Base-by-base conservation (phyloP, 53 echinoderm and acorn worm species). In the Echinarachnius parma region DNA sequence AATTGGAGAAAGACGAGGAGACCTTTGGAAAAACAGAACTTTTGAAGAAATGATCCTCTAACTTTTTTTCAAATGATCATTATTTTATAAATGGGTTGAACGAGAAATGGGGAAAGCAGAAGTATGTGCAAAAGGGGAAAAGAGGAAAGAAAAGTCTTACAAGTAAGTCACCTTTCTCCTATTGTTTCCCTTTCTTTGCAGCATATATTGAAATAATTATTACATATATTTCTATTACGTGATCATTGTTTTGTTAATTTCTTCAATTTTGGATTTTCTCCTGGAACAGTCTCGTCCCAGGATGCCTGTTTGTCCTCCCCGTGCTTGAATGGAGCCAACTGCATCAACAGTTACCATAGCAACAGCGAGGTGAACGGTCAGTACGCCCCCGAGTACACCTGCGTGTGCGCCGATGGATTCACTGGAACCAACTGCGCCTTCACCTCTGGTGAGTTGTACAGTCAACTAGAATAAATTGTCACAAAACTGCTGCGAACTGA, bases 361-460 rank as follows among this genome's bases (percentile, higher is more conserved):
- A 75, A 57, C 53, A 76, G 52, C 28, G 50, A 62, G 32, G 46
- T 44, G 4, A 28, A 61, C 5, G 72, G 57, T 19, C 61, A 49
- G 29, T 86, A 82, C 65, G 42, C 24, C n/a, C 76, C 86, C n/a
- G 83, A 98, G 75, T 98, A 98, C 74, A 82, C 92, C 3, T 98
- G 98, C 36, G 61, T 98, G 27, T 98, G 98, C 35, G 34, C 77
- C 0, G 30, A 58, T n/a, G 92, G 88, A n/a, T 98, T 79, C 64
- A 85, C 87, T 20, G 98, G 98, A n/a, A 31, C 58, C 15, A 84
- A 98, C 78, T 98, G 98, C 50, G 46, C 48, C 20, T 46, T 80
- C 13, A 25, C 48, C 7, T 53, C 80, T 33, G 74, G 93, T 89
- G 31, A 86, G 88, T 39, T 0, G 20, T n/a, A n/a, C n/a, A n/a